Conservation (phyloP, 2,888 invertebrate genomes). For the Morpho achilles region DNA sequence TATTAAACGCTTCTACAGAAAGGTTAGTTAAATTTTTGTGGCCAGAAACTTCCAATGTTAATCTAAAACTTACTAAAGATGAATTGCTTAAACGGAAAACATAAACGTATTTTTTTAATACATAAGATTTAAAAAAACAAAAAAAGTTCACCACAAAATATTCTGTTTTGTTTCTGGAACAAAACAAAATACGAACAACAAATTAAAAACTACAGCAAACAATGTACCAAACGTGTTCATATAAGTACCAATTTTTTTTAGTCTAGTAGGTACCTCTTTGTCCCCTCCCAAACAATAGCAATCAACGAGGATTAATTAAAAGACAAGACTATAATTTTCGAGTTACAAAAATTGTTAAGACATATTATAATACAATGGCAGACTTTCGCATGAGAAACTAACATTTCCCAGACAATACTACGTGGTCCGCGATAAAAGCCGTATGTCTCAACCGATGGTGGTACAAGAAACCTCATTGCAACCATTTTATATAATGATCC, state of each 20-base stretch:
- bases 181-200: no score
- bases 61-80: no score
- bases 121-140: no score
- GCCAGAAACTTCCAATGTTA: no score
- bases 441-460: conserved; percentile 47
- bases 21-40: no score
- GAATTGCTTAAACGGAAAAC: no score
- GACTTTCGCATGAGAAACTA: conserved; percentile 73
- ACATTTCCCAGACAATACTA: conserved; percentile 64
- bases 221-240: no score
- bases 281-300: conserved; percentile 7
- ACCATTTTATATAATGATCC: conserved; percentile 60
- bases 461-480: conserved; percentile 61
- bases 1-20: no score
- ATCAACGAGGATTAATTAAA: conserved; percentile 22
- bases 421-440: conserved; percentile 51
- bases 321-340: conserved; percentile 26
- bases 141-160: no score
- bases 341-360: conserved; percentile 31
- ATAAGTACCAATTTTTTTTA: not conserved
- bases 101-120: no score
- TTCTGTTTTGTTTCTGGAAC: no score
- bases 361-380: conserved; percentile 36
- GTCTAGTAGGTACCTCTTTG: not conserved
- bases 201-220: no score